Base-by-base conservation (phyloP, 2,888 invertebrate species). In the Deilephila porcellus region DNA sequence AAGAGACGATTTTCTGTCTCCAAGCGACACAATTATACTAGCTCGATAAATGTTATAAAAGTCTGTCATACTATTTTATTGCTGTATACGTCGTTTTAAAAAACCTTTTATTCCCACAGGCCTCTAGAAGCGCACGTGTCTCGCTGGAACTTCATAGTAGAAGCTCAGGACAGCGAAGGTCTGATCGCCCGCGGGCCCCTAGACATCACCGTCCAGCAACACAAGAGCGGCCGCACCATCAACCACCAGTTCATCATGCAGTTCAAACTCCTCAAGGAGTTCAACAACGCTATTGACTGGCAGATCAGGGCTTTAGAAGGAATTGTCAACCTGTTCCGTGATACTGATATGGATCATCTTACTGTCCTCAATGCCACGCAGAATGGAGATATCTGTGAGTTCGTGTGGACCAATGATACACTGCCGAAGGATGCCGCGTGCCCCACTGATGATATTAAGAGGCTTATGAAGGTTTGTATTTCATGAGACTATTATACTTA, bases 341-440 rank as follows among this genome's bases (percentile, higher is more conserved):
- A 95, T 71, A 95, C 95, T 0, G 96, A 96, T 78, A 91, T 96
- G 87, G 95, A 96, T 34, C 96, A 97, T 74, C 95, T 98, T 77
- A 97, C 97, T 0, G 97, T 98, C 0, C 93, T 97, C 71, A 95
- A 95, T 59, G 95, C 96, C 32, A 96, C 96, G 59, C 93, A 95
- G 74, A 91, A 90, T 70, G 95, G 91, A 53, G 96, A 95, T 84
- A 95, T 95, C 84, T 96, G 95, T 80, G 96, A 96, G 81, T 97
- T 96, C 87, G 97, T 96, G 52, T 98, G 98, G 98, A 97, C 98
- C 25, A 99, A 99, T 85, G 98, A 98, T 80, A 97, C 97, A 8
- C 88, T 98, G 80, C 97, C 97, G 0, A 97, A 97, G 71, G 96
- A 96, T 81, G 89, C 92, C 0, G 96, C 96, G 64, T 99, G 98